A percentile compares a stretch with the other conserved stretches of the same genome.
Evolutionary conservation across 2,113 vertebrate species (phyloP).

Genomic region (Salvelinus sp.): DNA sequence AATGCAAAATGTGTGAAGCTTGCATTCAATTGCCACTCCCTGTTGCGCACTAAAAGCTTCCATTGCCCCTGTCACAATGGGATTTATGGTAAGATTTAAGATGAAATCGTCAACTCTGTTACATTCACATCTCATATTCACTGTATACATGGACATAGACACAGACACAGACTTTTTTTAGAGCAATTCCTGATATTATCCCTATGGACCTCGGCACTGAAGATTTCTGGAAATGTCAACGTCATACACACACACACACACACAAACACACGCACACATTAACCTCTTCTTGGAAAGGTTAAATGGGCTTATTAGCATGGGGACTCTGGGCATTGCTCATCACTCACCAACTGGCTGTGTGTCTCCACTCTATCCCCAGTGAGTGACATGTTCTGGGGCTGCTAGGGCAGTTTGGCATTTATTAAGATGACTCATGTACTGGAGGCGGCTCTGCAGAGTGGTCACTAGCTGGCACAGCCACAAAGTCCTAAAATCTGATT

Average conservation of each 20-base stretch:
- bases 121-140: too few species aligned
- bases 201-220: neutral
- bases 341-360: constrained; percentile 34
- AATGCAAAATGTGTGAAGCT: too few species aligned
- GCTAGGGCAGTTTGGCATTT: too few species aligned
- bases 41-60: too few species aligned
- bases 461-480: too few species aligned
- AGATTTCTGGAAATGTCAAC: constrained; percentile 44
- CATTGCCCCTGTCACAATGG: too few species aligned
- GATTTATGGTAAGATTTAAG: too few species aligned
- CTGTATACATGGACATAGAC: neutral
- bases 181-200: neutral
- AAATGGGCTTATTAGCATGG: constrained; percentile 49
- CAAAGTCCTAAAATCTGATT: too few species aligned
- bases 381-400: constrained; percentile 36
- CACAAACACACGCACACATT: constrained; percentile 1
- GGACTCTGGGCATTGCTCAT: constrained; percentile 37
- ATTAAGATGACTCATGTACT: too few species aligned
- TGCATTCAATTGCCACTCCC: too few species aligned
- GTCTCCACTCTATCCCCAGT: constrained; percentile 31
- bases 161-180: neutral
- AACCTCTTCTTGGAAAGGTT: constrained; percentile 46
- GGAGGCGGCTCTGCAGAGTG: too few species aligned
- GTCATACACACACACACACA: neutral
- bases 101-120: too few species aligned